Percentiles rank a stretch among this genome's conserved stretches.
These are phyloP conservation scores for Siphonodentalium dalli DNA, from an alignment of 2,888 invertebrate species.

Conservation along the genomic window DNA sequence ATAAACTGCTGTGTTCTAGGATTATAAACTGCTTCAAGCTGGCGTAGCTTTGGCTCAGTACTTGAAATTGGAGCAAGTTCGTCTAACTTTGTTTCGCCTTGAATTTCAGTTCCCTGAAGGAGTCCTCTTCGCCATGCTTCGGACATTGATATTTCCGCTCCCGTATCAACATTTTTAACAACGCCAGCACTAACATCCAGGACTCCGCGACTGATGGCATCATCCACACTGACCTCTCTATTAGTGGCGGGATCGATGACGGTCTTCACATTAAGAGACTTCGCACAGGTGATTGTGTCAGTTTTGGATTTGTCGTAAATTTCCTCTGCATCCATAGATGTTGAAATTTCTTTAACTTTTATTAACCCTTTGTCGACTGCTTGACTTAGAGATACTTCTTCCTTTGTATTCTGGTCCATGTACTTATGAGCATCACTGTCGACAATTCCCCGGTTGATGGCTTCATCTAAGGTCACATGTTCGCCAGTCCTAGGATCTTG, in stretches of 20 bases:
- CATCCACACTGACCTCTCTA: constrained; percentile 78
- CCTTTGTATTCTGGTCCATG: constrained; percentile 72
- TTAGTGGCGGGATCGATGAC: constrained; percentile 79
- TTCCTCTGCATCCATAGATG: constrained; percentile 35
- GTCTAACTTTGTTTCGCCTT: constrained; percentile 27
- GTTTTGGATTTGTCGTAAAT: constrained; percentile 31
- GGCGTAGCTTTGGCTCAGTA: constrained; percentile 21
- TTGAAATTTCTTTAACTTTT: constrained; percentile 67
- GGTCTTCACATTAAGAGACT: constrained; percentile 35
- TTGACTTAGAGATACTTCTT: constrained; percentile 87
- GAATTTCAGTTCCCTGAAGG: constrained; percentile 31
- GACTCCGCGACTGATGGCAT: constrained; percentile 70
- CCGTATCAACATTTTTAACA: constrained; percentile 35
- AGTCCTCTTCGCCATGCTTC: constrained; percentile 40
- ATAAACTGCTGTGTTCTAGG: constrained; percentile 85
- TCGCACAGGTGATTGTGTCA: constrained; percentile 38
- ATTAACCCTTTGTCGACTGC: constrained; percentile 88
- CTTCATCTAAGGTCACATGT: constrained; percentile 74
- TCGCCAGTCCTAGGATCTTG: constrained; percentile 80
- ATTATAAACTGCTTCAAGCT: constrained; percentile 53
- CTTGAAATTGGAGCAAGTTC: constrained; percentile 2
- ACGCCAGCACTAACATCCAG: constrained; percentile 35
- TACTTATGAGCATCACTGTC: constrained; percentile 74
- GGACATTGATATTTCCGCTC: constrained; percentile 43
- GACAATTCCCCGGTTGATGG: constrained; percentile 73